phyloP scores from a whole-genome alignment of 2,113 vertebrate species.

The Holacanthus passer region DNA sequence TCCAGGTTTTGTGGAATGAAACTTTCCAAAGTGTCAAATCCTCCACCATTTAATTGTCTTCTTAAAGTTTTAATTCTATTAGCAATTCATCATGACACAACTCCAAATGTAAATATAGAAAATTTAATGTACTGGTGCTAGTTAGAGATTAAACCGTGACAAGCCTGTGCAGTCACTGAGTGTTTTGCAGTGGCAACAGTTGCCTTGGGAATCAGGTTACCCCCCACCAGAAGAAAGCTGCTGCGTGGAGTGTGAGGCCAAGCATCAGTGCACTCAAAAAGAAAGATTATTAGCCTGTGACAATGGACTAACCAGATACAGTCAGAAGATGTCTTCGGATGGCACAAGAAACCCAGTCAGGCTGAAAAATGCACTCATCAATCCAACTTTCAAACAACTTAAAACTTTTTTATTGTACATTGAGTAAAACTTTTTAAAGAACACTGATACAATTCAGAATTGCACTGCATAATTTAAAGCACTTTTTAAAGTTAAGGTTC shows the following conservation, averaged over 20 bases:
- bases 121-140: constrained; percentile 7
- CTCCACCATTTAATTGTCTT: background rate
- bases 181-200: constrained; percentile 74
- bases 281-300: constrained; percentile 39
- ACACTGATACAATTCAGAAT: background rate
- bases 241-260: constrained; percentile 11
- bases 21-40: constrained; percentile 21
- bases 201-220: constrained; percentile 74
- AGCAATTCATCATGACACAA: constrained; percentile 9
- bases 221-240: constrained; percentile 48
- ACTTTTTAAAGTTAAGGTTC: background rate
- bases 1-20: constrained; percentile 18
- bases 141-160: constrained; percentile 56
- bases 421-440: constrained; percentile 24
- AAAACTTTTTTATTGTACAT: constrained; percentile 65
- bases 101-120: background rate
- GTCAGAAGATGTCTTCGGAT: constrained; percentile 12
- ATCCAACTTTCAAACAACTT: constrained; percentile 29
- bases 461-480: constrained; percentile 18
- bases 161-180: constrained; percentile 39
- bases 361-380: constrained; percentile 6
- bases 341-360: background rate
- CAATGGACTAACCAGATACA: constrained; percentile 19
- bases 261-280: constrained; percentile 34
- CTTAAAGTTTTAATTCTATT: constrained; percentile 13